Conservation (phyloP, 2,888 invertebrate genomes). For the Nipponacmea schrenckii region DNA sequence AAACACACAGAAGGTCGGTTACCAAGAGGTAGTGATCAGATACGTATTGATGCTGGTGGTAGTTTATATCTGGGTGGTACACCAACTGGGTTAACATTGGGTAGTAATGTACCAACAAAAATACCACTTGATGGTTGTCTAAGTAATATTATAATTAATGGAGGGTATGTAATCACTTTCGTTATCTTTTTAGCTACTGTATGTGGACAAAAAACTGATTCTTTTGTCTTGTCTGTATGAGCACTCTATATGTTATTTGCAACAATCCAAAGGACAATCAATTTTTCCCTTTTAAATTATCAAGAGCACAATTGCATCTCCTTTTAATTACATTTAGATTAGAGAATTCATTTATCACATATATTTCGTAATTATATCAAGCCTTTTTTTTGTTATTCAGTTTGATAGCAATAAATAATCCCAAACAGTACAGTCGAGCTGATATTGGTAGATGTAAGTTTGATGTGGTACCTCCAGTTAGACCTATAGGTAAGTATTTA, state of each 20-base stretch:
- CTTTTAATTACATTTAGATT: conserved; percentile 5
- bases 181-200: conserved; percentile 9
- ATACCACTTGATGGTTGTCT: conserved; percentile 81
- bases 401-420: conserved; percentile 75
- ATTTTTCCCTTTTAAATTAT: too few relatives aligned
- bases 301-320: too few relatives aligned
- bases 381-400: conserved; percentile 63
- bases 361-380: too few relatives aligned
- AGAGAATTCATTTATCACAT: too few relatives aligned
- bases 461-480: neutral
- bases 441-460: conserved; percentile 72
- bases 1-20: conserved; percentile 73
- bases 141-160: conserved; percentile 84
- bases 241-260: conserved; percentile 26
- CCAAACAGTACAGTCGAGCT: conserved; percentile 72
- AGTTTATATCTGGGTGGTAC: conserved; percentile 84
- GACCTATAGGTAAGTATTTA: too few relatives aligned
- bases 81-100: conserved; percentile 69
- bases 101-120: conserved; percentile 71
- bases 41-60: conserved; percentile 69
- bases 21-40: conserved; percentile 70
- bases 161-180: conserved; percentile 73
- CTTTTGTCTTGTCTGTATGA: neutral
- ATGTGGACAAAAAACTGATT: neutral
- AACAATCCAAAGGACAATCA: too few relatives aligned